Conservation (phyloP, 2,113 vertebrate genomes). For the Perognathus longimembris region DNA sequence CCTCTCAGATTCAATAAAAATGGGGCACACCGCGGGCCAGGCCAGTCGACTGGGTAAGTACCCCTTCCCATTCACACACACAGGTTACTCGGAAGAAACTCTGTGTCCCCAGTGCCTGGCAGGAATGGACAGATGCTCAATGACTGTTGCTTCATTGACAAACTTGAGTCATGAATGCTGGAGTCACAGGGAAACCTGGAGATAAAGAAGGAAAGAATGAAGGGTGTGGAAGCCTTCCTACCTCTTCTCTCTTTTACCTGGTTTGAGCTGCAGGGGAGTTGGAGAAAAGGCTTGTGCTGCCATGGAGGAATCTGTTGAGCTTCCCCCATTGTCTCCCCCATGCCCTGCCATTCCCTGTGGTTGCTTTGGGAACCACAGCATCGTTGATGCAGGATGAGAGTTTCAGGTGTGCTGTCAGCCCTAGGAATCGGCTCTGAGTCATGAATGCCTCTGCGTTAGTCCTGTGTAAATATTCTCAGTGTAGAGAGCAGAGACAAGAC, state of each 20-base stretch:
- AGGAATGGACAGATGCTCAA: background rate
- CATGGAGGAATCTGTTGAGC: slow-evolving; percentile 70
- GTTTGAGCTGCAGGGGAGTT: slow-evolving; percentile 69
- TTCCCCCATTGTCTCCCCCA: slow-evolving; percentile 70
- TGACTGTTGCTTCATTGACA: background rate
- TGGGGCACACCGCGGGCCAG: fast-evolving
- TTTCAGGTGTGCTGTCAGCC: slow-evolving; percentile 78
- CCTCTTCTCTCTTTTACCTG: slow-evolving; percentile 72
- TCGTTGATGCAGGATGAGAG: slow-evolving; percentile 71
- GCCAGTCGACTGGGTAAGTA: background rate
- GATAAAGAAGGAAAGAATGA: background rate
- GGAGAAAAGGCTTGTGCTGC: background rate
- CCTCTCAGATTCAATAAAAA: background rate
- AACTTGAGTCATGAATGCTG: background rate
- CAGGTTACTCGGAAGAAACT: no score
- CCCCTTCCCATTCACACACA: no score
- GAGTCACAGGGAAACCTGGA: background rate
- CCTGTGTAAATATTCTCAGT: slow-evolving; percentile 74
- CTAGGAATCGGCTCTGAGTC: slow-evolving; percentile 73
- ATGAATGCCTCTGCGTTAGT: slow-evolving; percentile 71
- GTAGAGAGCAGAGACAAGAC: slow-evolving; percentile 66
- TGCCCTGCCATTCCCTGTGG: slow-evolving; percentile 60
- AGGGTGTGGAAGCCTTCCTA: background rate
- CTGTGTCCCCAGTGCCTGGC: background rate
- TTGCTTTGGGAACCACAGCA: slow-evolving; percentile 78